These are phyloP conservation scores for Lasaia peninsularis DNA, from an alignment of 1,140 invertebrate species.

Conservation along the genomic window DNA sequence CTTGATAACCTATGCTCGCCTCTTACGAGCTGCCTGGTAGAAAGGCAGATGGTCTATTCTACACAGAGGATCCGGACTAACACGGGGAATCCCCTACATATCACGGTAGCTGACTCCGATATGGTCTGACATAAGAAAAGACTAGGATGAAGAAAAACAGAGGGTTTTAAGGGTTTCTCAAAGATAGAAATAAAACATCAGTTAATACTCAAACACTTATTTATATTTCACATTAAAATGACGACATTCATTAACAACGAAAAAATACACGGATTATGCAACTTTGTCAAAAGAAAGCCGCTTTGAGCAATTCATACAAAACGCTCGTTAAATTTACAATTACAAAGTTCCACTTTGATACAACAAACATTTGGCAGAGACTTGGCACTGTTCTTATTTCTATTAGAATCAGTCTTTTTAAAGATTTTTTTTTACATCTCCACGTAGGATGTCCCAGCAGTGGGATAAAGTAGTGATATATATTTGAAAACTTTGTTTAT, in stretches of 20 bases:
- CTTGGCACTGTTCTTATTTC: conserved; percentile 15
- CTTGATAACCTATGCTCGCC: too few relatives aligned
- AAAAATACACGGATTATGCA: conserved; percentile 26
- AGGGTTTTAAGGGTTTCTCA: not conserved
- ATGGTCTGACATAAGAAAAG: too few relatives aligned
- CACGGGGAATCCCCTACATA: too few relatives aligned
- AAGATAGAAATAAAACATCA: conserved; percentile 13
- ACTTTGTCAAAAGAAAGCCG: conserved; percentile 25
- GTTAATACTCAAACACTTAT: conserved; percentile 45
- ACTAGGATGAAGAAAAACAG: too few relatives aligned
- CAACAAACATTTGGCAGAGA: conserved; percentile 21
- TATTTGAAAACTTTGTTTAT: too few relatives aligned
- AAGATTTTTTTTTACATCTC: conserved; percentile 11
- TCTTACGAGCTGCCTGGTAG: too few relatives aligned
- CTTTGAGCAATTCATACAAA: not conserved
- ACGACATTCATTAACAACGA: conserved; percentile 37
- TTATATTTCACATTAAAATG: conserved; percentile 38
- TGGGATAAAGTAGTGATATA: not conserved
- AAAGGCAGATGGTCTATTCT: too few relatives aligned
- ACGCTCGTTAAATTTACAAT: conserved; percentile 18
- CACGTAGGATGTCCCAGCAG: not conserved
- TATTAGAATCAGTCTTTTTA: conserved; percentile 27
- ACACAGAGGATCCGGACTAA: too few relatives aligned
- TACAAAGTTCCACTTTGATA: conserved; percentile 31
- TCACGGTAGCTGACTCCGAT: too few relatives aligned